Evolutionary conservation across 2,888 invertebrate genomes (phyloP).

Genomic region (Parelbella ahira): DNA sequence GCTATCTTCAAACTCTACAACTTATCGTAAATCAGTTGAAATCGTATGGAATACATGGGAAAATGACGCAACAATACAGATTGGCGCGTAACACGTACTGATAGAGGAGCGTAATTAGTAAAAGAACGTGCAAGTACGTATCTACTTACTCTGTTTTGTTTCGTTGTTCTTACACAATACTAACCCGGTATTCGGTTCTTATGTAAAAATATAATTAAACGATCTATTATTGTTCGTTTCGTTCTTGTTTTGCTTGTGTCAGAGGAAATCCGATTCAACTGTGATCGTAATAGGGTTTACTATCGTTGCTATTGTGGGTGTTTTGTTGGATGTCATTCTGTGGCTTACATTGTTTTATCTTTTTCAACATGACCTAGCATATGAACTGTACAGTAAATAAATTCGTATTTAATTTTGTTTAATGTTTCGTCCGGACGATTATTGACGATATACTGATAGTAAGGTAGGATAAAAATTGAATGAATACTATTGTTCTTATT

Average conservation of each 20-base stretch:
- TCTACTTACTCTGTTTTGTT: too few relatives aligned
- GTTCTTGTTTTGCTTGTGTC: not conserved
- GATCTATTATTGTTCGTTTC: conserved; percentile 14
- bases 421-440: too few relatives aligned
- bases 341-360: too few relatives aligned
- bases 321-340: too few relatives aligned
- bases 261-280: conserved; percentile 14
- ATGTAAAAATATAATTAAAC: conserved; percentile 22
- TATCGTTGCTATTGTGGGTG: too few relatives aligned
- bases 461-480: too few relatives aligned
- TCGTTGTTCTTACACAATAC: conserved; percentile 9
- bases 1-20: not conserved
- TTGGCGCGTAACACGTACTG: conserved; percentile 15
- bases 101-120: conserved; percentile 19
- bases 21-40: conserved; percentile 19
- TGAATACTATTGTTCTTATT: too few relatives aligned
- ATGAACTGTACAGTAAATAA: too few relatives aligned
- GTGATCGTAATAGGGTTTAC: not conserved
- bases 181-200: conserved; percentile 11
- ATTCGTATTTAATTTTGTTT: too few relatives aligned
- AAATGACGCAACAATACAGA: conserved; percentile 21
- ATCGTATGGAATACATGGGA: conserved; percentile 17
- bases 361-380: too few relatives aligned
- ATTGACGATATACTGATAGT: too few relatives aligned
- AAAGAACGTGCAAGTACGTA: conserved; percentile 18